Conservation (phyloP, 1,140 invertebrate species). For the Drosophila suzukii region DNA sequence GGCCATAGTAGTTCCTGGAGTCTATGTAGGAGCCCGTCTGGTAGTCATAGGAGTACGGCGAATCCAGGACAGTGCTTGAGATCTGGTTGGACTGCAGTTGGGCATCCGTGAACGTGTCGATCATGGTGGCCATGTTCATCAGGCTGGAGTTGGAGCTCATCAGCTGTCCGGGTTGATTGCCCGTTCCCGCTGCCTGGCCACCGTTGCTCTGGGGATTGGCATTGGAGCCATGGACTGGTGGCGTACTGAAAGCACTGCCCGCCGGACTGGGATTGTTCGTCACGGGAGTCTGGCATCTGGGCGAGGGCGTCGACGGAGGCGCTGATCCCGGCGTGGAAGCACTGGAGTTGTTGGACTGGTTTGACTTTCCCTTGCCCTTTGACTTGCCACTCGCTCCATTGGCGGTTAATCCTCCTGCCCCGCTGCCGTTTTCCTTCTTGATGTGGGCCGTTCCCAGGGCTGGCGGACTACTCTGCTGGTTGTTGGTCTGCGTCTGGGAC, state of each 20-base stretch:
- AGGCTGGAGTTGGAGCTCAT: conserved; percentile 86
- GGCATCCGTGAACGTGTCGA: conserved; percentile 90
- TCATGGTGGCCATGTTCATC: conserved; percentile 90
- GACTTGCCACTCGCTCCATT: conserved; percentile 24
- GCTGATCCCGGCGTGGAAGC: conserved; percentile 84
- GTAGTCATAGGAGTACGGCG: conserved; percentile 89
- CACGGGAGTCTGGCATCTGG: conserved; percentile 85
- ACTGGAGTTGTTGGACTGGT: conserved; percentile 69
- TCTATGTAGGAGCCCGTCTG: conserved; percentile 85
- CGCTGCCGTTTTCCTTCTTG: conserved; percentile 65
- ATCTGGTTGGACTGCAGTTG: conserved; percentile 93
- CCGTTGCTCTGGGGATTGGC: conserved; percentile 45
- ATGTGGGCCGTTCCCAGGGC: conserved; percentile 50
- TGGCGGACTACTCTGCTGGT: conserved; percentile 72
- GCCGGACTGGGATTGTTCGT: conserved; percentile 83
- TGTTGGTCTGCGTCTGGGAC: conserved; percentile 55
- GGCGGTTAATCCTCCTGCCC: conserved; percentile 15
- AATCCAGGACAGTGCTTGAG: conserved; percentile 91
- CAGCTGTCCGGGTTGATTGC: conserved; percentile 68
- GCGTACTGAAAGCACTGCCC: conserved; percentile 81
- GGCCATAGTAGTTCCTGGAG: conserved; percentile 83
- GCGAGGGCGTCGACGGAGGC: conserved; percentile 79
- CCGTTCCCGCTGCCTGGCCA: neutral
- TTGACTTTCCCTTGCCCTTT: conserved; percentile 74
- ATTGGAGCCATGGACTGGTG: conserved; percentile 71